A percentile compares a stretch with the other conserved stretches of the same genome.
Conservation (phyloP, 2,797 vertebrate genomes). For the Siniperca scherzeri region DNA sequence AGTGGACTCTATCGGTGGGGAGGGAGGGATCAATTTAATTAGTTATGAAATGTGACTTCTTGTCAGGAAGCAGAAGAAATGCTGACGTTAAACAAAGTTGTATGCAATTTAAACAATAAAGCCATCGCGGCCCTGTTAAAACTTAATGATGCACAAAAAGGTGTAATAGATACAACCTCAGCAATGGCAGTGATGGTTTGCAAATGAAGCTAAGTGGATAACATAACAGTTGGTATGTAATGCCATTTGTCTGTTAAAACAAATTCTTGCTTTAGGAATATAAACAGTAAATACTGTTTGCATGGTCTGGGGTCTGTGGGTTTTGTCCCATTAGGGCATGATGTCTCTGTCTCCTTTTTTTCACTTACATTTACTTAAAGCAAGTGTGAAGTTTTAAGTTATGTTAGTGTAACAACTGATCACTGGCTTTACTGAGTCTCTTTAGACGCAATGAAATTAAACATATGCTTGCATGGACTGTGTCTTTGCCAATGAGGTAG, state of each 20-base stretch:
- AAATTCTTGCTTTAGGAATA: slow-evolving; percentile 83
- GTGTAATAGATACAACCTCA: slow-evolving; percentile 94
- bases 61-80: slow-evolving; percentile 96
- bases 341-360: slow-evolving; percentile 1
- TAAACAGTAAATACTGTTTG: slow-evolving; percentile 61
- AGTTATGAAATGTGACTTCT: slow-evolving; percentile 99
- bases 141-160: slow-evolving; percentile 98
- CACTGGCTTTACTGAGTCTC: slow-evolving; percentile 9
- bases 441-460: slow-evolving; percentile 42
- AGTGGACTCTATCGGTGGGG: slow-evolving; percentile 93
- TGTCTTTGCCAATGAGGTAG: slow-evolving; percentile 34
- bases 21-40: slow-evolving; percentile 99
- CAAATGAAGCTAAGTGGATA: slow-evolving; percentile 93
- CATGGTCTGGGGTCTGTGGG: slow-evolving; percentile 39
- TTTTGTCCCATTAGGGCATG: slow-evolving; percentile 28
- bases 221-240: slow-evolving; percentile 84
- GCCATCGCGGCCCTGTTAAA: slow-evolving; percentile 93
- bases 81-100: slow-evolving; percentile 98
- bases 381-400: slow-evolving; percentile 5
- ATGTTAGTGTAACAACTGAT: slow-evolving; percentile 2
- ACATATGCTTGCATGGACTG: slow-evolving; percentile 33
- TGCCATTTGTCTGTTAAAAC: slow-evolving; percentile 89
- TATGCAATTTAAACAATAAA: slow-evolving; percentile 96
- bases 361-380: slow-evolving; percentile 18
- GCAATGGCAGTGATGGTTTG: slow-evolving; percentile 88